Evolutionary conservation across 2,888 invertebrate genomes (phyloP), one percentile per base, ranked within the genome.

Genomic region (Dermolepida albohirtum): DNA sequence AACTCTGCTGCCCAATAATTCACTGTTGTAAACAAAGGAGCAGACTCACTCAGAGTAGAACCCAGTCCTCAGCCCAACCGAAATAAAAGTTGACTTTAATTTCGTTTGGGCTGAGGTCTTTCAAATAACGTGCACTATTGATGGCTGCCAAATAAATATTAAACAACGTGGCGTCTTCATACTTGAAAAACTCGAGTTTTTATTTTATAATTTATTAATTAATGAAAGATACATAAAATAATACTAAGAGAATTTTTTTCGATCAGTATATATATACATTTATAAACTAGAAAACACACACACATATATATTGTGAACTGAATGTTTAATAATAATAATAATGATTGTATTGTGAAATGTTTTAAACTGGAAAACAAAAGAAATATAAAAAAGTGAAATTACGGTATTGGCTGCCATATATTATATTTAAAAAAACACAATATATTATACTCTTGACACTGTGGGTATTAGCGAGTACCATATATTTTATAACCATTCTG

Each of bases 401-500:
- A 75, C 76, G 76, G 75, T 77, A 75, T 75, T 78, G 78, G 79
- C 79, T 80, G 79, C 80, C 80, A 80, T 81, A 80, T 76, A 75
- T 77, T 79, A 69, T 71, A 71, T 77, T 76, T 72, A 34, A 34
- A 47, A 34, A 34, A 34, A 34, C 49, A 62, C 59, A 62, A 34
- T 22, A 47, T 59, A 49, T 62, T 62, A 47, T 62, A 62, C 59
- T 62, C 47, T 64, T 64, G 50, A 64, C 51, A 51, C 74, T 78
- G 78, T 72, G 78, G 77, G 77, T 78, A 79, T 78, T 77, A 76
- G 49, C 44, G 63, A 63, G 40, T 73, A 75, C 71, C 66, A 51
- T 54, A 68, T 66, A 52, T 55, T 62, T 68, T 73, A 73, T 54
- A 87, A 87, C 86, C 86, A 84, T 87, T 87, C 88, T 88, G 88